These are phyloP conservation scores for Orthosia incerta DNA, from an alignment of 2,888 invertebrate species.

Conservation along the genomic window DNA sequence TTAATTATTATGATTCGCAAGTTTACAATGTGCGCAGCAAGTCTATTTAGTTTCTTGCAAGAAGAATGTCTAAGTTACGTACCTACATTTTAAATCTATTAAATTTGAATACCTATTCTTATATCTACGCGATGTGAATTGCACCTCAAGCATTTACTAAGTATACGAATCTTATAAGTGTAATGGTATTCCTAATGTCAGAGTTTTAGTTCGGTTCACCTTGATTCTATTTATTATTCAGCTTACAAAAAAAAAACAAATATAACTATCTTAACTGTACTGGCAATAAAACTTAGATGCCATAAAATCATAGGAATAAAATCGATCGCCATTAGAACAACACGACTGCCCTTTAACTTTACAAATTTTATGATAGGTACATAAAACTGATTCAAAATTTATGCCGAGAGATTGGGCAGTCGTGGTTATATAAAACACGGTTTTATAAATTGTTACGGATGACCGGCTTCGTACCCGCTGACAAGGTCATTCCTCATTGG, in stretches of 20 bases:
- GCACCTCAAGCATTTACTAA: not conserved
- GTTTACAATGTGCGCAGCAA: not conserved
- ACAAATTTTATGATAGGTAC: conserved; percentile 36
- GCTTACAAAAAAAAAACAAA: conserved; percentile 18
- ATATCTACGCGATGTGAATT: not conserved
- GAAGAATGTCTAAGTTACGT: not conserved
- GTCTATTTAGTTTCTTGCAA: not conserved
- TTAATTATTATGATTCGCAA: conserved; percentile 18
- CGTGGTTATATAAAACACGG: conserved; percentile 14
- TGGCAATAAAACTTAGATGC: conserved; percentile 41
- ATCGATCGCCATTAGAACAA: conserved; percentile 71
- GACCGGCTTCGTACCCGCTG: conserved; percentile 20
- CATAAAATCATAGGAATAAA: conserved; percentile 44
- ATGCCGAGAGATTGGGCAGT: conserved; percentile 28
- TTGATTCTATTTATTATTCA: conserved; percentile 11
- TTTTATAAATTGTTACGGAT: conserved; percentile 28
- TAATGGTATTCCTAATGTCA: not conserved
- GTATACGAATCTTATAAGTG: not conserved
- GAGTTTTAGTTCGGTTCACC: not conserved
- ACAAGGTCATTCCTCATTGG: conserved; percentile 39
- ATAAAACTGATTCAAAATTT: conserved; percentile 41
- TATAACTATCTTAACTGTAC: conserved; percentile 7
- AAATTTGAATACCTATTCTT: too few species aligned
- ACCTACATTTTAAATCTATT: not conserved
- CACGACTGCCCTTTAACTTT: conserved; percentile 50